A percentile compares a stretch with the other conserved stretches of the same genome.
phyloP scores from a whole-genome alignment of 2,888 invertebrate genomes.

The Laothoe populi region DNA sequence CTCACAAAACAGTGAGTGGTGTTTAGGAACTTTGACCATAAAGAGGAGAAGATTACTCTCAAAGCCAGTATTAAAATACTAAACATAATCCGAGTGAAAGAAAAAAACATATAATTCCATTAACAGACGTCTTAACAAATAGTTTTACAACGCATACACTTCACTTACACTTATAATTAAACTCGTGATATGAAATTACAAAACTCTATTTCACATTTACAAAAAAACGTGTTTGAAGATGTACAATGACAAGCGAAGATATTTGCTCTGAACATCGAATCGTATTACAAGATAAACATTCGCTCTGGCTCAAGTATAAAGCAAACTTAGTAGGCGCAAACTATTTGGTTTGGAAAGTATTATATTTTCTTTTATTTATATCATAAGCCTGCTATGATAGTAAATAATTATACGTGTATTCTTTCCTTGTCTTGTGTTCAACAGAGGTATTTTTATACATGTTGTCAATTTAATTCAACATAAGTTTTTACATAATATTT shows the following conservation, averaged over 20 bases:
- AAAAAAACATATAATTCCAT: background rate
- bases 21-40: too few relatives aligned
- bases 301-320: conserved; percentile 38
- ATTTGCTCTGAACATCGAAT: conserved; percentile 40
- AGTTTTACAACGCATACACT: background rate
- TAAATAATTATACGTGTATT: too few relatives aligned
- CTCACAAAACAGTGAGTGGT: too few relatives aligned
- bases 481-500: too few relatives aligned
- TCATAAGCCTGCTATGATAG: background rate
- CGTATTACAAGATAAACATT: conserved; percentile 45
- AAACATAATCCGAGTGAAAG: too few relatives aligned
- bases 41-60: too few relatives aligned
- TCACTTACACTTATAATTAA: background rate
- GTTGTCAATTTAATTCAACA: too few relatives aligned
- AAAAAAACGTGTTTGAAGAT: conserved; percentile 17
- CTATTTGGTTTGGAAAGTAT: background rate
- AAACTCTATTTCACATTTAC: background rate
- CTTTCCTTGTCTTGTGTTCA: too few relatives aligned
- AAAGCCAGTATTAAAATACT: too few relatives aligned
- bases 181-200: background rate
- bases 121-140: background rate
- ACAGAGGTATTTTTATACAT: too few relatives aligned
- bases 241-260: conserved; percentile 30
- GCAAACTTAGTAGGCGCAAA: conserved; percentile 32
- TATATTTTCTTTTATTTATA: background rate